These are phyloP conservation scores for Tachyglossus aculeatus DNA, from an alignment of 2,797 vertebrate species.

Conservation along the genomic window DNA sequence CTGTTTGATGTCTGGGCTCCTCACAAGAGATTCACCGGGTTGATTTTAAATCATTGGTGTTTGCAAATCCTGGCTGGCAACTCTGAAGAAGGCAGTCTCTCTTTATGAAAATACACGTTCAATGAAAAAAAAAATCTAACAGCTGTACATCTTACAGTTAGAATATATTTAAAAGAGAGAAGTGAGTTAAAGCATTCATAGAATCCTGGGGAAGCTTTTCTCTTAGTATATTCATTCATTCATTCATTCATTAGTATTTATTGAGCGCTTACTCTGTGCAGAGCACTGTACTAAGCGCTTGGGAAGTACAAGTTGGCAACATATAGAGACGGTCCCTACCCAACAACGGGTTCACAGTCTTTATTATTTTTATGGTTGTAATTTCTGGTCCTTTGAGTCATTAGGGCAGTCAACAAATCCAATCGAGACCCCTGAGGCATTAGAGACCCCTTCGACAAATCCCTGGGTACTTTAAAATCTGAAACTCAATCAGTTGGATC, in stretches of 20 bases:
- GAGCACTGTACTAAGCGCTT: no score
- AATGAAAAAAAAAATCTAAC: conserved; percentile 44
- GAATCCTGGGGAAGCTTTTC: conserved; percentile 57
- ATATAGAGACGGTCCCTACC: no score
- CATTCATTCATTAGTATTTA: background rate
- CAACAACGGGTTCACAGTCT: no score
- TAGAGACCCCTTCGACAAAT: no score
- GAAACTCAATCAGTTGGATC: no score
- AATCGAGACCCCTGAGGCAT: no score
- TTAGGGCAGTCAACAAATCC: no score
- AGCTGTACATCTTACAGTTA: conserved; percentile 57
- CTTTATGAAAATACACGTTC: conserved; percentile 45
- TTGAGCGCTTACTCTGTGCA: background rate
- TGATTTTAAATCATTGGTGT: conserved; percentile 26
- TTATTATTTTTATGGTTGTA: no score
- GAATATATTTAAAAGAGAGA: conserved; percentile 62
- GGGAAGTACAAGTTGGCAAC: no score
- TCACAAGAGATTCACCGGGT: conserved; percentile 13
- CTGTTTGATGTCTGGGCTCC: conserved; percentile 22
- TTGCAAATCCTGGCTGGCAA: conserved; percentile 43
- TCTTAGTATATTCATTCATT: conserved; percentile 18
- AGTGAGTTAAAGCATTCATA: conserved; percentile 53
- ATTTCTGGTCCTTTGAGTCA: no score
- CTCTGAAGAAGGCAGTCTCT: conserved; percentile 54
- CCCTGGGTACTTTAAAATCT: no score